Conservation (phyloP, 2,113 vertebrate genomes). For the Oxyura jamaicensis region DNA sequence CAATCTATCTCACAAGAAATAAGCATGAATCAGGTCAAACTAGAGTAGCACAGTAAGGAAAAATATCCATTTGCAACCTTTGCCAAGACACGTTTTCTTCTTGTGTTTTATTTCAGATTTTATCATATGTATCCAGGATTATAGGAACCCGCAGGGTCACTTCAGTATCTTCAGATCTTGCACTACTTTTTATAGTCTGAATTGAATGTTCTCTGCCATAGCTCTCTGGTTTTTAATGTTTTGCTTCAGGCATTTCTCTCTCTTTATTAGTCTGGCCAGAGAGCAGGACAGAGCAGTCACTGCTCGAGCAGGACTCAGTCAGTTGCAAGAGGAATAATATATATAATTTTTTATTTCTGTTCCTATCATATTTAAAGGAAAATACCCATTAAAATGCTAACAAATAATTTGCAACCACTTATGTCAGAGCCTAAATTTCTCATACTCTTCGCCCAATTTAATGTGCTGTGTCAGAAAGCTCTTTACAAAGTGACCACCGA, state of each 20-base stretch:
- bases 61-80: not conserved
- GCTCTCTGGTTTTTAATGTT: constrained; percentile 20
- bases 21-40: constrained; percentile 16
- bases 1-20: not conserved
- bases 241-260: constrained; percentile 42
- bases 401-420: not conserved
- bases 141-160: not conserved
- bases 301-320: not conserved
- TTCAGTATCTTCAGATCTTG: constrained; percentile 44
- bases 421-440: not conserved
- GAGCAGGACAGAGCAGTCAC: not conserved
- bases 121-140: not conserved
- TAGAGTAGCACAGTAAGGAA: not conserved
- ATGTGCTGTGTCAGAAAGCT: not conserved
- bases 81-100: not conserved
- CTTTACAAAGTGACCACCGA: not conserved
- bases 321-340: not conserved
- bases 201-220: constrained; percentile 6
- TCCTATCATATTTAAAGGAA: not conserved
- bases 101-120: not conserved
- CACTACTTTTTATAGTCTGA: constrained; percentile 19
- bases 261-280: not conserved
- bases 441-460: not conserved
- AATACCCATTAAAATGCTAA: not conserved
- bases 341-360: not conserved